phyloP scores from a whole-genome alignment of 2,888 invertebrate genomes.

The Tachina fera region DNA sequence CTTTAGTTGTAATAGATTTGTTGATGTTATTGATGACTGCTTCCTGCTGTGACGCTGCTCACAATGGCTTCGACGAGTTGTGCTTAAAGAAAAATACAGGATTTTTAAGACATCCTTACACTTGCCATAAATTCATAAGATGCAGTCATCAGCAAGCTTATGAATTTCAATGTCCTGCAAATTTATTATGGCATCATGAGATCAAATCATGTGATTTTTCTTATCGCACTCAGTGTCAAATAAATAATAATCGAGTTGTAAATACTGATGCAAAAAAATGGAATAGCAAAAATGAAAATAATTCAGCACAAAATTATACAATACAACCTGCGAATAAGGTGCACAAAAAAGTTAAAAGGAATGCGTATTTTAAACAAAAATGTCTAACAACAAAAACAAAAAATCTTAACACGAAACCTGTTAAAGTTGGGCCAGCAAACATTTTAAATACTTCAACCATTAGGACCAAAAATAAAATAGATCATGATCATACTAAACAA shows the following conservation, averaged over 20 bases:
- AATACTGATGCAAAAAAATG: not conserved
- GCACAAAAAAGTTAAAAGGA: not conserved
- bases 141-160: constrained; percentile 72
- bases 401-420: not conserved
- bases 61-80: not conserved
- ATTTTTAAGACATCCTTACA: constrained; percentile 74
- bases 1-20: not conserved
- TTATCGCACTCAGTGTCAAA: constrained; percentile 58
- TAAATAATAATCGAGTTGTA: not conserved
- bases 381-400: not conserved
- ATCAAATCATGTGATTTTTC: constrained; percentile 68
- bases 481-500: not conserved
- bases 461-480: not conserved
- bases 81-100: constrained; percentile 37
- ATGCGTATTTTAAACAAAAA: not conserved
- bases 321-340: not conserved
- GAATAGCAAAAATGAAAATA: not conserved
- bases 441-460: not conserved
- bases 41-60: not conserved
- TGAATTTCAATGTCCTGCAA: constrained; percentile 73
- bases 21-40: not conserved
- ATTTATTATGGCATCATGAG: constrained; percentile 74
- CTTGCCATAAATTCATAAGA: constrained; percentile 76
- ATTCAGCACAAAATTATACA: not conserved
- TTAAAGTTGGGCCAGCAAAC: not conserved